Conservation (phyloP, 2,888 invertebrate species). For the Malthinus seriepunctatus region DNA sequence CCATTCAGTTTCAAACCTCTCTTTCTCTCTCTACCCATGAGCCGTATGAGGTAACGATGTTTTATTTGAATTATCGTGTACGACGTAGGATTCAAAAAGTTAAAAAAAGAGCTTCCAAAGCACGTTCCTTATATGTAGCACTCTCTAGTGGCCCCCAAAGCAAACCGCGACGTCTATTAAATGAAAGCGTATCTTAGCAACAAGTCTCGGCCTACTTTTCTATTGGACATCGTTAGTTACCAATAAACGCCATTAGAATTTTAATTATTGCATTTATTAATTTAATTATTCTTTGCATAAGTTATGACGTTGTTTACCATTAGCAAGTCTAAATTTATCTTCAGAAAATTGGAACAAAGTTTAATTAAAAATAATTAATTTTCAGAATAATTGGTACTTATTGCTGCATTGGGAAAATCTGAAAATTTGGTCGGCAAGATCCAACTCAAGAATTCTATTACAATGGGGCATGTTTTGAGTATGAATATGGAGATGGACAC, state of each 20-base stretch:
- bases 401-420: too few relatives aligned
- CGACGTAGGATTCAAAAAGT: neutral
- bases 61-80: neutral
- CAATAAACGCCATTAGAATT: conserved; percentile 18
- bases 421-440: too few relatives aligned
- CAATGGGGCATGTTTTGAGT: too few relatives aligned
- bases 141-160: conserved; percentile 23
- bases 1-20: neutral
- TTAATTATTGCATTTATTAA: conserved; percentile 8
- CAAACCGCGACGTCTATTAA: neutral
- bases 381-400: too few relatives aligned
- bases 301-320: too few relatives aligned
- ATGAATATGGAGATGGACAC: too few relatives aligned
- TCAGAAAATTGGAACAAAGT: too few relatives aligned
- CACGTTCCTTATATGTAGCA: conserved; percentile 30
- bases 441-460: too few relatives aligned
- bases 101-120: neutral
- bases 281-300: neutral
- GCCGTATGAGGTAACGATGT: neutral
- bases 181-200: conserved; percentile 40
- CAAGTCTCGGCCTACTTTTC: conserved; percentile 40
- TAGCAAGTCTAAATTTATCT: too few relatives aligned
- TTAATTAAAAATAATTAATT: too few relatives aligned
- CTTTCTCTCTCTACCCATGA: neutral
- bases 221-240: conserved; percentile 38